Percentiles rank a stretch among this genome's conserved stretches.
These are phyloP conservation scores for Ammospiza maritima DNA, from an alignment of 2,797 vertebrate genomes.

Conservation along the genomic window DNA sequence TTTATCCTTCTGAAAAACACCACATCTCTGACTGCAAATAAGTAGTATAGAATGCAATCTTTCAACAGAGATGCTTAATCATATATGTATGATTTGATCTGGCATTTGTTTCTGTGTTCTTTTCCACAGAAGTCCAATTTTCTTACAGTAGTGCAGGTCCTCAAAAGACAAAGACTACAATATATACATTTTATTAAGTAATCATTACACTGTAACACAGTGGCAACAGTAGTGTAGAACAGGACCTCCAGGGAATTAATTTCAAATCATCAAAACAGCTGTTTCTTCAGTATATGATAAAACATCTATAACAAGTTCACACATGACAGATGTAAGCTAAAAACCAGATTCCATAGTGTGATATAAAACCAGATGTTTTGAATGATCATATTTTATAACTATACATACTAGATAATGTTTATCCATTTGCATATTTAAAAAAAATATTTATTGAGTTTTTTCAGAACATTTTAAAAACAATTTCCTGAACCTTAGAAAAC, in stretches of 20 bases:
- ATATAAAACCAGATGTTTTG: conserved; percentile 83
- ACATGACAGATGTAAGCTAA: conserved; percentile 83
- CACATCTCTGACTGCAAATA: not conserved
- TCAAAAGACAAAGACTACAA: conserved; percentile 70
- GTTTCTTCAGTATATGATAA: conserved; percentile 81
- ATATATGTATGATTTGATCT: not conserved
- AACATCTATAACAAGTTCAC: conserved; percentile 85
- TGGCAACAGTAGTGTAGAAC: conserved; percentile 52
- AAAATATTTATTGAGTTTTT: conserved; percentile 49
- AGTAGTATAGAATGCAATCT: not conserved
- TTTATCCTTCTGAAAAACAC: conserved; percentile 9
- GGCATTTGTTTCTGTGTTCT: not conserved
- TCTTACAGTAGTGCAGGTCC: conserved; percentile 18
- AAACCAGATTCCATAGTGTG: conserved; percentile 77
- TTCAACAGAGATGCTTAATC: conserved; percentile 2
- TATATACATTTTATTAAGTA: conserved; percentile 65
- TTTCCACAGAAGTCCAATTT: conserved; percentile 8
- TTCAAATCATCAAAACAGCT: conserved; percentile 81
- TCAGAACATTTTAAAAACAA: conserved; percentile 47
- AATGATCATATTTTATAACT: conserved; percentile 78
- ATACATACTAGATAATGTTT: conserved; percentile 62
- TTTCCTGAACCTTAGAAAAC: conserved; percentile 45
- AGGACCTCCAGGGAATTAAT: conserved; percentile 77
- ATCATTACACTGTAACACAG: conserved; percentile 67
- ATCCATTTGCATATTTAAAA: conserved; percentile 33